A percentile compares a stretch with the other conserved stretches of the same genome.
Conservation (phyloP, 2,113 vertebrate species). For the Terrapene triunguis region DNA sequence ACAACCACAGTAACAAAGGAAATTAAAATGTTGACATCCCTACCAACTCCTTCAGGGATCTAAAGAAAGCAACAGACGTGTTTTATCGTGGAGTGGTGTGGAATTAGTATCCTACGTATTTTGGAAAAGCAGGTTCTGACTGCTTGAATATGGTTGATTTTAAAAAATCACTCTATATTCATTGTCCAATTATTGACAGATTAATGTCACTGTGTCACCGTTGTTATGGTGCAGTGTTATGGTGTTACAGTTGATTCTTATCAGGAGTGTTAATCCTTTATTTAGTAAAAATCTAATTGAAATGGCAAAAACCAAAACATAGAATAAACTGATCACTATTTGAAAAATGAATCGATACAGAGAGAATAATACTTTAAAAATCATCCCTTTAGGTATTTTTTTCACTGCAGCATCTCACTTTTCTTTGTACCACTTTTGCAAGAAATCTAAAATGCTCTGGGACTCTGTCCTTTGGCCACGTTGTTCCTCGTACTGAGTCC, state of each 20-base stretch:
- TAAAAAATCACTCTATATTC: not conserved
- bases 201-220: not conserved
- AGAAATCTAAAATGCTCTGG: too few species aligned
- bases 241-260: too few species aligned
- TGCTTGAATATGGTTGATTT: not conserved
- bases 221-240: not conserved
- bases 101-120: not conserved
- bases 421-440: too few species aligned
- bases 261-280: not conserved
- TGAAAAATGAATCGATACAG: not conserved
- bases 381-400: rapidly evolving
- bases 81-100: not conserved
- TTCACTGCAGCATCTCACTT: too few species aligned
- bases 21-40: too few species aligned
- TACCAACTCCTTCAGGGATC: not conserved
- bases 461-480: too few species aligned
- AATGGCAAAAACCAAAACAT: not conserved
- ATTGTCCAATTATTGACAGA: too few species aligned
- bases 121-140: not conserved
- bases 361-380: not conserved
- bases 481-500: too few species aligned
- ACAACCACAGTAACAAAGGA: not conserved
- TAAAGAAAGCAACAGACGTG: not conserved
- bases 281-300: not conserved
- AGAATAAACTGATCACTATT: not conserved